Percentiles rank a stretch among this genome's conserved stretches.
Conservation (phyloP, 2,797 vertebrate species). For the Smutsia temminckii region DNA sequence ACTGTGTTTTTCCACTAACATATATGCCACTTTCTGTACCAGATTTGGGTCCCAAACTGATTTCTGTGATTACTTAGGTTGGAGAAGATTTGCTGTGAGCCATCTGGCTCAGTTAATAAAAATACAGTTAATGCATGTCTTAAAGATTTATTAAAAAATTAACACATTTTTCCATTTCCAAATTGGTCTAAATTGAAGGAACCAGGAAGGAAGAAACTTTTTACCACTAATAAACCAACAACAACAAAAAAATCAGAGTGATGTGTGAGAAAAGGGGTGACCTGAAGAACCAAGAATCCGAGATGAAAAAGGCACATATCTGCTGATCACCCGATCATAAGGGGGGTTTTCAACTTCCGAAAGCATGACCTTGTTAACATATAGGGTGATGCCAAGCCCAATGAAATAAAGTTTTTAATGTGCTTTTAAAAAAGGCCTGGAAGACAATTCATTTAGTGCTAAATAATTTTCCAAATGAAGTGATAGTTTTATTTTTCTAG, state of each 20-base stretch:
- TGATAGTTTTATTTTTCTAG: background rate
- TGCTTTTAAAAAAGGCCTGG: background rate
- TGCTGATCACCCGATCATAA: background rate
- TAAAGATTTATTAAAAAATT: constrained; percentile 77
- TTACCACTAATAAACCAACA: constrained; percentile 57
- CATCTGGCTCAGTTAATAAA: constrained; percentile 80
- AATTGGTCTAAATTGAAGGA: constrained; percentile 67
- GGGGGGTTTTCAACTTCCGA: background rate
- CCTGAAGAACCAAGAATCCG: background rate
- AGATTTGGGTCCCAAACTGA: constrained; percentile 69
- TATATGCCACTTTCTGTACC: constrained; percentile 60
- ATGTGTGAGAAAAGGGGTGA: background rate
- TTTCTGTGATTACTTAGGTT: constrained; percentile 78
- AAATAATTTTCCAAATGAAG: constrained; percentile 48
- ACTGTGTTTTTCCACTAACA: constrained; percentile 57
- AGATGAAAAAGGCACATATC: background rate
- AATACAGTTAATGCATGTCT: constrained; percentile 70
- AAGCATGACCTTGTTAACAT: background rate
- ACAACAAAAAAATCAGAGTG: constrained; percentile 27
- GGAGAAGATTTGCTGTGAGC: constrained; percentile 74
- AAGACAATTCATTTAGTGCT: background rate
- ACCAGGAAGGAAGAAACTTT: constrained; percentile 71
- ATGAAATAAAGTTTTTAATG: constrained; percentile 13
- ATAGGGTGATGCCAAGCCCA: background rate
- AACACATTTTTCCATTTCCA: constrained; percentile 72